Evolutionary conservation across 2,797 vertebrate genomes (phyloP).

Genomic region (Vipera ursinii): DNA sequence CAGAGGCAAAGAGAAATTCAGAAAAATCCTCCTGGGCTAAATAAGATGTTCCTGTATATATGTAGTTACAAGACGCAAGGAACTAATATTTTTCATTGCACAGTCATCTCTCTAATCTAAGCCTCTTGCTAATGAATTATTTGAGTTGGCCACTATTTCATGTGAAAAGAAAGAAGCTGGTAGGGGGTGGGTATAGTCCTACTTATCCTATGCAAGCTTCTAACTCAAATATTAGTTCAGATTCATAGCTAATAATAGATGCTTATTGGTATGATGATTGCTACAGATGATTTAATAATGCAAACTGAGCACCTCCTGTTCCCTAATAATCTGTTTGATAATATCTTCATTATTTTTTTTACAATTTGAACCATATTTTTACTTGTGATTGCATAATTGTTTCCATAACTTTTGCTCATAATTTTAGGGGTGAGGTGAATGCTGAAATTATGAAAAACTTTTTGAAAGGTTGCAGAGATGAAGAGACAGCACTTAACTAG

Average conservation of each 20-base stretch:
- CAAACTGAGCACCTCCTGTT: neutral
- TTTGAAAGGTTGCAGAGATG: neutral
- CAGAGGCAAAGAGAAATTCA: neutral
- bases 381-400: neutral
- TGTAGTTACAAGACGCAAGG: neutral
- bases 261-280: neutral
- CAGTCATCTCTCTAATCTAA: neutral
- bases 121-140: neutral
- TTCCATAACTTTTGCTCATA: neutral
- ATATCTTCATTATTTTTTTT: neutral
- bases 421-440: neutral
- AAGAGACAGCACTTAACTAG: neutral
- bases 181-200: neutral
- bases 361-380: neutral
- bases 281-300: neutral
- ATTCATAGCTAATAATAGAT: neutral
- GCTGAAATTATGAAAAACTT: neutral
- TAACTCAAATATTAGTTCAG: neutral
- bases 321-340: neutral
- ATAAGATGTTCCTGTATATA: neutral
- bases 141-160: neutral
- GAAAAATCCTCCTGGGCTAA: neutral
- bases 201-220: neutral
- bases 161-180: neutral
- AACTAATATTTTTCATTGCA: neutral